Evolutionary conservation across 1,140 invertebrate genomes (phyloP).

Genomic region (Bombus waltoni): DNA sequence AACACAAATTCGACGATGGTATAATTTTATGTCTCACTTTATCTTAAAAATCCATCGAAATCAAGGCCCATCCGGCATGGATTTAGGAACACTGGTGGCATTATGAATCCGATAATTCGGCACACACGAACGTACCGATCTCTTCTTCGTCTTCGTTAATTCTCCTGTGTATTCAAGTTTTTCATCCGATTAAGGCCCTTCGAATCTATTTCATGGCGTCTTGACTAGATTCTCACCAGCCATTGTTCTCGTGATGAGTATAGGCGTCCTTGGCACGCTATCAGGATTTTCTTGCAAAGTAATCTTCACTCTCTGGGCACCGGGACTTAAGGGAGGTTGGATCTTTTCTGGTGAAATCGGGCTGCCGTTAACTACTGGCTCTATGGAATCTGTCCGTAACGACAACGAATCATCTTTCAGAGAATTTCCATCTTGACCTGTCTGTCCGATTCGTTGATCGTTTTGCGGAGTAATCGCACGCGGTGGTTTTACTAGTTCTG

Average conservation of each 20-base stretch:
- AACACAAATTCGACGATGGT: neutral
- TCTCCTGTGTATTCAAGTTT: neutral
- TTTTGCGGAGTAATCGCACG: slow-evolving; percentile 56
- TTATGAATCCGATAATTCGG: slow-evolving; percentile 23
- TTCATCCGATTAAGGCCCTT: neutral
- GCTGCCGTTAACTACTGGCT: slow-evolving; percentile 44
- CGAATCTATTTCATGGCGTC: slow-evolving; percentile 66
- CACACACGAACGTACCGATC: neutral
- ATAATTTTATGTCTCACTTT: slow-evolving; percentile 4
- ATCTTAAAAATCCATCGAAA: slow-evolving; percentile 36
- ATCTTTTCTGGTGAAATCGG: slow-evolving; percentile 38
- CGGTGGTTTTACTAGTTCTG: slow-evolving; percentile 77
- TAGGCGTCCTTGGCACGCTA: slow-evolving; percentile 80
- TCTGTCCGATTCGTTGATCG: slow-evolving; percentile 28
- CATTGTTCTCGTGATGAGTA: slow-evolving; percentile 79
- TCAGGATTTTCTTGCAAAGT: slow-evolving; percentile 80
- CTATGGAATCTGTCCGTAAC: slow-evolving; percentile 33
- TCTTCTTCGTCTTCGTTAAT: no score
- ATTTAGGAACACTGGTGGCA: slow-evolving; percentile 55
- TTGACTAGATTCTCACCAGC: slow-evolving; percentile 81
- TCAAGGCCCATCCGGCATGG: neutral
- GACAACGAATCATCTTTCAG: slow-evolving; percentile 63
- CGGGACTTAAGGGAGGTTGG: slow-evolving; percentile 74
- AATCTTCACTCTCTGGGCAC: slow-evolving; percentile 81
- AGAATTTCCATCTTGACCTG: slow-evolving; percentile 48